These are phyloP conservation scores for Phalacrocorax pelagicus DNA, from an alignment of 2,113 vertebrate genomes.

Conservation along the genomic window DNA sequence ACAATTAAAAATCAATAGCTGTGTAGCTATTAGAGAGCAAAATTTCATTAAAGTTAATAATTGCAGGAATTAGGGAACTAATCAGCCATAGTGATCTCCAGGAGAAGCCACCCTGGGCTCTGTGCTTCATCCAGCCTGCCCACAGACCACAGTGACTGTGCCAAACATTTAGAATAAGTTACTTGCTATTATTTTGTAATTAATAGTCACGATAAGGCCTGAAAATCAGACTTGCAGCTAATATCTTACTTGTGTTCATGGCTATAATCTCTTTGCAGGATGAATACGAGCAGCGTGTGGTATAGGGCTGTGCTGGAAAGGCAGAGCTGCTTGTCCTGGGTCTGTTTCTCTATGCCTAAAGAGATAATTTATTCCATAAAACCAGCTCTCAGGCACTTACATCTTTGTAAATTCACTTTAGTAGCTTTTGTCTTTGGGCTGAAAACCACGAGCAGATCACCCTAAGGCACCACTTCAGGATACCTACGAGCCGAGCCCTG, in stretches of 20 bases:
- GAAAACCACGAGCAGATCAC: neutral
- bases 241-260: neutral
- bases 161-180: neutral
- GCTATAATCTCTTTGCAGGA: neutral
- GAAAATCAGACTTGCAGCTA: neutral
- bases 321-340: neutral
- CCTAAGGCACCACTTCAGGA: neutral
- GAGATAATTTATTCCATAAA: neutral
- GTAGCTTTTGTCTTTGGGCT: neutral
- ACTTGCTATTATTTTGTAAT: neutral
- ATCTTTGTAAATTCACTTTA: neutral
- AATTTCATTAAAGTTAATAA: constrained; percentile 52
- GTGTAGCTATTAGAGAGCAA: constrained; percentile 17
- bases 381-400: neutral
- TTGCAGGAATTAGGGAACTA: constrained; percentile 32
- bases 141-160: neutral
- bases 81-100: neutral
- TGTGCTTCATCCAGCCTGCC: constrained; percentile 5
- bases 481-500: rapidly evolving
- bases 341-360: neutral
- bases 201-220: neutral
- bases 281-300: neutral
- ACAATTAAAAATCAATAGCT: constrained; percentile 51
- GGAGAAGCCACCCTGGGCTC: constrained; percentile 23
- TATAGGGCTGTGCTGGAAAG: neutral